Percentiles rank a stretch among this genome's conserved stretches.
phyloP scores from a whole-genome alignment of 2,113 vertebrate genomes.

The Haemorhous mexicanus region DNA sequence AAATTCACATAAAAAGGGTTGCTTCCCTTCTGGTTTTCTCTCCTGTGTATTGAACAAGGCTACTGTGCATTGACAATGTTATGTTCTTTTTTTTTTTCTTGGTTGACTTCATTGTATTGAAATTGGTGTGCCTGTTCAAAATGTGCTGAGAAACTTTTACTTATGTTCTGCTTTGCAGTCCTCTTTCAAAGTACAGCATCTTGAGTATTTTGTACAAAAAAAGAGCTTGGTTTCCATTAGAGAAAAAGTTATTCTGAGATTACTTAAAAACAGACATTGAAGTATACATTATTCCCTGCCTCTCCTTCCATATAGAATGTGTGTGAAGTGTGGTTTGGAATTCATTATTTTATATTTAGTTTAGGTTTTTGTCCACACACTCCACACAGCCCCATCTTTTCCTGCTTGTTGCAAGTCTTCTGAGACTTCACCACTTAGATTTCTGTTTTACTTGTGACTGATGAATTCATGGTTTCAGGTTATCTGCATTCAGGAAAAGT shows the following conservation, averaged over 20 bases:
- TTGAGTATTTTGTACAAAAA: neutral
- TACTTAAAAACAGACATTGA: neutral
- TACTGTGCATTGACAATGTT: neutral
- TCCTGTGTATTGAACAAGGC: neutral
- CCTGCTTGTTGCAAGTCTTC: neutral
- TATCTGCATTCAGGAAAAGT: neutral
- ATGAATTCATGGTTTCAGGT: neutral
- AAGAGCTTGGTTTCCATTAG: neutral
- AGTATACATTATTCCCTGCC: too few species aligned
- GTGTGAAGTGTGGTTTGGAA: neutral
- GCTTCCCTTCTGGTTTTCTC: neutral
- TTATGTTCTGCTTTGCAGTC: neutral
- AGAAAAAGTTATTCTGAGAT: neutral
- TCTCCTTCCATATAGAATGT: neutral
- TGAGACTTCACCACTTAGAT: neutral
- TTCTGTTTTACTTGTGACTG: neutral
- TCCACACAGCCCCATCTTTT: rapidly evolving
- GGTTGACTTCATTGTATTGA: neutral
- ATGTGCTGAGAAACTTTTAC: neutral
- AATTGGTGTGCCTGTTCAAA: neutral
- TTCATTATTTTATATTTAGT: neutral
- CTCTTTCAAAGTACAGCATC: neutral
- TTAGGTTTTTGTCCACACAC: neutral
- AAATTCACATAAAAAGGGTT: neutral
- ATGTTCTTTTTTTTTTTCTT: neutral